Evolutionary conservation across 2,888 invertebrate species (phyloP).

Genomic region (Aplocera efformata): DNA sequence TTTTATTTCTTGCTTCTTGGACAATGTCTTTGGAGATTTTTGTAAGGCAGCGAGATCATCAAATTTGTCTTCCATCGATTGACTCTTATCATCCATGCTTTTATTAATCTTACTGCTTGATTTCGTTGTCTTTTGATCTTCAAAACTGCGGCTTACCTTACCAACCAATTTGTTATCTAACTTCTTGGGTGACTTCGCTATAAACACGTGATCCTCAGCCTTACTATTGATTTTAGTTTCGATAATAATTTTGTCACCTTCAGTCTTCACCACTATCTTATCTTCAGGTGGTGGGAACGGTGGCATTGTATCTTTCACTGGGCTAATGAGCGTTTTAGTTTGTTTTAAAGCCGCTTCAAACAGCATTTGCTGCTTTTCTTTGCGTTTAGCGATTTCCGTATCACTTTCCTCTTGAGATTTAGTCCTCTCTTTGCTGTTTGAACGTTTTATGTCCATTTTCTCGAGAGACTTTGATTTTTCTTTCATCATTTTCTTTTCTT

Average conservation of each 20-base stretch:
- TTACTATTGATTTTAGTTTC: conserved; percentile 88
- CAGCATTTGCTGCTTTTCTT: conserved; percentile 87
- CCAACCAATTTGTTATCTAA: conserved; percentile 81
- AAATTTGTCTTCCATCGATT: conserved; percentile 82
- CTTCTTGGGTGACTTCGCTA: conserved; percentile 87
- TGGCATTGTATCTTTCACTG: conserved; percentile 86
- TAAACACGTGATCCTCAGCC: conserved; percentile 87
- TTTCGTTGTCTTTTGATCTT: conserved; percentile 80
- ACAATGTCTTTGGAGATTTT: conserved; percentile 81
- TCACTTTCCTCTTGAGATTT: conserved; percentile 88
- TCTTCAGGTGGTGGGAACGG: conserved; percentile 87
- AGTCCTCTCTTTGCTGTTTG: conserved; percentile 82
- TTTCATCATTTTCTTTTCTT: conserved; percentile 74
- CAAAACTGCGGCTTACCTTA: conserved; percentile 82
- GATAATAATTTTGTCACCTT: conserved; percentile 84
- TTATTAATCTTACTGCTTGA: conserved; percentile 80
- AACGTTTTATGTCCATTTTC: conserved; percentile 81
- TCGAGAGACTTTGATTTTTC: conserved; percentile 86
- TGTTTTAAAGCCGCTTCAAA: conserved; percentile 88
- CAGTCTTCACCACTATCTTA: conserved; percentile 85
- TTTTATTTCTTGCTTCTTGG: conserved; percentile 81
- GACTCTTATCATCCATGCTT: conserved; percentile 83
- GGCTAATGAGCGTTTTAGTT: conserved; percentile 86
- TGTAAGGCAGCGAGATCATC: conserved; percentile 78
- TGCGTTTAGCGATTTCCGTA: conserved; percentile 85